Percentiles rank a stretch among this genome's conserved stretches.
Conservation (phyloP, 1,140 invertebrate species). For the Phymastichus coffea region DNA sequence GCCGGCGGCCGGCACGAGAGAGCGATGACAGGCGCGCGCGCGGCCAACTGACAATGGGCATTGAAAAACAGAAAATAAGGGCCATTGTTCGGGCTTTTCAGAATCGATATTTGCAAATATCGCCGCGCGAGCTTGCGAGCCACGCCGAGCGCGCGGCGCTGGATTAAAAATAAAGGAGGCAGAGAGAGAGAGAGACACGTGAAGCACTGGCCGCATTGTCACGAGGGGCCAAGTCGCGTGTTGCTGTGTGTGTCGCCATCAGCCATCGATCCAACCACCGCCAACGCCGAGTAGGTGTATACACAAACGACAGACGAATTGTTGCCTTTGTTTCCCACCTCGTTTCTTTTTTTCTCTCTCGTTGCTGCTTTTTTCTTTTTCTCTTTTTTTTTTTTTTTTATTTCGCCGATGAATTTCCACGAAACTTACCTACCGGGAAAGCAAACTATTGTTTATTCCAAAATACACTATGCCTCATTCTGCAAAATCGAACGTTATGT, state of each 20-base stretch:
- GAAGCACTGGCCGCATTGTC: no score
- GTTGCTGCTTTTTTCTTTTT: slow-evolving; percentile 28
- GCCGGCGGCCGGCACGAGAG: slow-evolving; percentile 10
- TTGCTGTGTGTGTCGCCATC: no score
- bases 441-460: no score
- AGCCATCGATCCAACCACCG: no score
- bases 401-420: slow-evolving; percentile 7
- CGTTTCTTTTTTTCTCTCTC: no score
- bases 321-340: no score
- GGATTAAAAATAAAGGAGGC: slow-evolving; percentile 22
- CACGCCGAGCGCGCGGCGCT: background rate
- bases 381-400: slow-evolving; percentile 26
- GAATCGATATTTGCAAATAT: slow-evolving; percentile 57
- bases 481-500: no score
- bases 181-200: background rate
- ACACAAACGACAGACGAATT: no score
- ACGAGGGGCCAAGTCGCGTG: no score
- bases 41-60: slow-evolving; percentile 40
- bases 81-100: slow-evolving; percentile 56
- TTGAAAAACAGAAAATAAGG: slow-evolving; percentile 56
- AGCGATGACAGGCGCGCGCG: background rate
- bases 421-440: slow-evolving; percentile 1
- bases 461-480: no score
- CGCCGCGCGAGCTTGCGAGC: slow-evolving; percentile 31
- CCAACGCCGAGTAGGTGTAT: no score